Base-by-base conservation (phyloP, 1,140 invertebrate genomes). In the Drosophila grimshawi region DNA sequence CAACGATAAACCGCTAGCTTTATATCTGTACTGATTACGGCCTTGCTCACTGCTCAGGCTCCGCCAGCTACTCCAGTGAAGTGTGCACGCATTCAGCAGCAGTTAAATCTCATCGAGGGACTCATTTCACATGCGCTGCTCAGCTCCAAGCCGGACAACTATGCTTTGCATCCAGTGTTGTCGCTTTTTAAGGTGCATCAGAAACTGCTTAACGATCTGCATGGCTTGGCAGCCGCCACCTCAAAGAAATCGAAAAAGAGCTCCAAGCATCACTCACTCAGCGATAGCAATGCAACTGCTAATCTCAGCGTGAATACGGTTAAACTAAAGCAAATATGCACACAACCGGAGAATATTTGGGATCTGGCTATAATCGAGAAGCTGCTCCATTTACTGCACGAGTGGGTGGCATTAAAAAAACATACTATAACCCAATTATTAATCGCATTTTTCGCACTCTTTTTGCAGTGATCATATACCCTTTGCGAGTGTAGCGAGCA, bases 81-180 rank as follows among this genome's bases (percentile, higher is more conserved):
- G 56, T 90, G 82, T n/a, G 81, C 78, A 5, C 56, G 89, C 3
- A 52, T 91, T 11, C 65, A 79, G 51, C 88, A 92, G 55, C 88
- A 92, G 61, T 27, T 92, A 1, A 92, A 92, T 57, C 78, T 91
- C 2, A 85, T 92, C 11, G 91, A 92, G 49, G 85, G 86, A 10
- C 63, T 92, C 4, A 91, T 92, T 41, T 57, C 86, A 3, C 83
- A 91, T 37, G 33, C 76, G 5, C 10, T 92, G 35, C 63, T 90
- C 0, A 76, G 53, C 4, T 83, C 88, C 0, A 86, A 91, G n/a
- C 62, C 72, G 30, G 66, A n/a, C 19, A 91, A 91, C 46, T 76
- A 89, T 71, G 57, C 46, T 27, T 69, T 92, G 8, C 39, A 41
- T 7, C 63, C 86, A n/a, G 32, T 92, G 2, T 35, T 86, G 11